Base-by-base conservation (phyloP, 2,888 invertebrate species). In the Napeogenes inachia region DNA sequence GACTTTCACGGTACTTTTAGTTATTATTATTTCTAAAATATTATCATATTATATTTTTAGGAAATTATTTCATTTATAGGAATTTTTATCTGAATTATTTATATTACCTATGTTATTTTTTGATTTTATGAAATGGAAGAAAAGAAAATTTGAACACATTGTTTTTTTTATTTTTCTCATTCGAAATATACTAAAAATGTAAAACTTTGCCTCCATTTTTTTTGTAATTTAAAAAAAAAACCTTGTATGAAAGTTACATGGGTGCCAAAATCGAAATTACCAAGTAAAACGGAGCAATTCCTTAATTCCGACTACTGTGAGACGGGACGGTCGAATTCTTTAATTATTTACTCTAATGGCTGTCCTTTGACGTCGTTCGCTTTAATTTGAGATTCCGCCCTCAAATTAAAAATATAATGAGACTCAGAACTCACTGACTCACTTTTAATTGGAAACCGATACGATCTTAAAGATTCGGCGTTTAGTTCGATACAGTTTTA, bases 381-480 rank as follows among this genome's bases (percentile, higher is more conserved):
- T 87, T 88, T 89, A 89, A 89, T 90, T 89, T 85, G 82, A 80
- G 82, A 89, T 85, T 85, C 87, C 85, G 76, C 88, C 89, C 85
- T 89, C 87, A 89, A 90, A 90, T 90, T 90, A 90, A 90, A 90
- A 90, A 89, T 90, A 90, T 90, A 90, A 90, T 89, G 90, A 90
- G 90, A 35, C 35, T 21, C 21, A 21, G 21, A 21, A 85, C 80
- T 77, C 80, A 81, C 84, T 80, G 84, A 84, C 83, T 76, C 81
- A 76, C 80, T 83, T 87, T 89, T 90, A 89, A 90, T 90, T 90
- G 90, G 89, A 88, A 89, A 89, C 88, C 87, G 89, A 90, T 90
- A 89, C 85, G 80, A 74, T 75, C 72, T 71, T 66, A 68, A 67
- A 70, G 64, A 62, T 59, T 59, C 50, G 54, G 56, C 50, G 50